Conservation (phyloP, 2,797 vertebrate species). For the Ctenopoma kingsleyae region DNA sequence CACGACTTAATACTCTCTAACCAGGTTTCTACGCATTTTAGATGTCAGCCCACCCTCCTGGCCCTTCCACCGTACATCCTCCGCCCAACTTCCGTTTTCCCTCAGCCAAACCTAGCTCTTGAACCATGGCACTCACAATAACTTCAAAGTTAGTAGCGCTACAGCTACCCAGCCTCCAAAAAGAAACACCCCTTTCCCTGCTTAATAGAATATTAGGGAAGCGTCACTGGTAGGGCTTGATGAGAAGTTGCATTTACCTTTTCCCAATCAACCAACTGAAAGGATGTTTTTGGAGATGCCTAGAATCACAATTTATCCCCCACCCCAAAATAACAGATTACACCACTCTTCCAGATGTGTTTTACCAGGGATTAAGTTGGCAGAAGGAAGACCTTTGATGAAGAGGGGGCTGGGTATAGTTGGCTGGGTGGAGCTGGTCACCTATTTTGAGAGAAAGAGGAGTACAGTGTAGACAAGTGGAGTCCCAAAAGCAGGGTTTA, state of each 20-base stretch:
- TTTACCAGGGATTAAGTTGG: conserved; percentile 56
- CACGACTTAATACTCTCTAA: conserved; percentile 54
- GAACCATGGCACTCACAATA: conserved; percentile 58
- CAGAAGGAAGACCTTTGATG: conserved; percentile 52
- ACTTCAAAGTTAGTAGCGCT: conserved; percentile 65
- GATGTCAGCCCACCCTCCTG: conserved; percentile 43
- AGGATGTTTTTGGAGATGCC: conserved; percentile 36
- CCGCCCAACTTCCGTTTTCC: conserved; percentile 22
- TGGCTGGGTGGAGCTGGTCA: conserved; percentile 48
- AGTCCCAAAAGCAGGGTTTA: conserved; percentile 78
- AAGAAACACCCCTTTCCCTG: conserved; percentile 17
- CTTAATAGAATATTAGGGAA: conserved; percentile 27
- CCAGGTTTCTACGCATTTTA: conserved; percentile 49
- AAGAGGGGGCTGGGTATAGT: conserved; percentile 31
- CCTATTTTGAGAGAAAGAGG: conserved; percentile 48
- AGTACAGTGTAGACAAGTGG: conserved; percentile 47
- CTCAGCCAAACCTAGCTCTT: conserved; percentile 34
- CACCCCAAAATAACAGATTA: conserved; percentile 62
- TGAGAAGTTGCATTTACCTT: conserved; percentile 9
- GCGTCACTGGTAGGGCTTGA: conserved; percentile 13
- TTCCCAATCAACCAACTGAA: conserved; percentile 19
- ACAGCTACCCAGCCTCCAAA: conserved; percentile 38
- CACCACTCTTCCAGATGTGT: conserved; percentile 69
- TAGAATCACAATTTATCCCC: conserved; percentile 34
- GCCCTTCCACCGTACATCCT: conserved; percentile 16